These are phyloP conservation scores for Idaea dimidiata DNA, from an alignment of 2,888 invertebrate species.

Conservation along the genomic window DNA sequence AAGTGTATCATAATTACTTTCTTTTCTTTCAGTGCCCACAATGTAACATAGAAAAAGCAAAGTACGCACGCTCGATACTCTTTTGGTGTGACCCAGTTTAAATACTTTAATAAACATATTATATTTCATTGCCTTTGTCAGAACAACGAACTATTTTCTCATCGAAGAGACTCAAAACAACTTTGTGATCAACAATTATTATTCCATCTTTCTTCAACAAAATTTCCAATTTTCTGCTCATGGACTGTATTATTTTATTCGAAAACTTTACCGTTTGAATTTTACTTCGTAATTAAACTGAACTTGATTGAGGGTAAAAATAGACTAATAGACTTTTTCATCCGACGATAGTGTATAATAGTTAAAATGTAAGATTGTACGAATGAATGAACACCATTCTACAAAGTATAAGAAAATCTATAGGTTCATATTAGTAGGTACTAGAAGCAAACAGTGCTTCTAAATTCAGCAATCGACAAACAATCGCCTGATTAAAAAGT, in stretches of 20 bases:
- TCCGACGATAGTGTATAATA: neutral
- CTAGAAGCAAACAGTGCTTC: too few relatives aligned
- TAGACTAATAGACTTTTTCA: neutral
- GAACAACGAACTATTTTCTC: constrained; percentile 31
- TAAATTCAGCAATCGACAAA: too few relatives aligned
- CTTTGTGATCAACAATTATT: constrained; percentile 8
- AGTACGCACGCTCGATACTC: too few relatives aligned
- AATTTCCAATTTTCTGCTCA: constrained; percentile 28
- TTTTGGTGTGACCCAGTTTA: too few relatives aligned
- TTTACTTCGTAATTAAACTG: constrained; percentile 28
- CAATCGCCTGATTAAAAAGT: too few relatives aligned
- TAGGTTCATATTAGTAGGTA: too few relatives aligned
- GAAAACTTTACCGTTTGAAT: constrained; percentile 26
- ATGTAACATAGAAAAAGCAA: too few relatives aligned
- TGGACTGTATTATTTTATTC: constrained; percentile 37
- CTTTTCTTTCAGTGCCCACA: too few relatives aligned
- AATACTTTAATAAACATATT: neutral
- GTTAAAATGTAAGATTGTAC: too few relatives aligned
- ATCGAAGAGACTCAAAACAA: constrained; percentile 36
- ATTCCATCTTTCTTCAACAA: constrained; percentile 27
- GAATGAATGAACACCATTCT: too few relatives aligned
- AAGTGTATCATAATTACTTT: too few relatives aligned
- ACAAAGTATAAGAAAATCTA: too few relatives aligned
- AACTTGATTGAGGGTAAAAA: constrained; percentile 18
- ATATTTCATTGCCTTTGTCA: neutral